Conservation (phyloP, 2,113 vertebrate species). For the Megaceryle torquata region DNA sequence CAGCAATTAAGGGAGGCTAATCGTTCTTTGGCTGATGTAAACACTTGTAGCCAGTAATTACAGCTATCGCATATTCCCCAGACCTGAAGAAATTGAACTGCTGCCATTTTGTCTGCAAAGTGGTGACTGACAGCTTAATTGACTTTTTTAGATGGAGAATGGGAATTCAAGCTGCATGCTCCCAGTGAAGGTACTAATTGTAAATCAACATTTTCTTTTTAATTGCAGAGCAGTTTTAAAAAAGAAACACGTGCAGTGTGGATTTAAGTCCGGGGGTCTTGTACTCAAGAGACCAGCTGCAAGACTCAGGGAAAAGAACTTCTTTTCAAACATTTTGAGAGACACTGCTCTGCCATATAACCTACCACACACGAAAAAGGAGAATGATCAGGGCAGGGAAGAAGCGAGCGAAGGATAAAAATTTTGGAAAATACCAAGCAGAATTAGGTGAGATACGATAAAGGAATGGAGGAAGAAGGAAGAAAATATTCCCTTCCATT, state of each 20-base stretch:
- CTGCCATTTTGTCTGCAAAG: conserved; percentile 64
- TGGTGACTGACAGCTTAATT: conserved; percentile 59
- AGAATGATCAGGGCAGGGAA: neutral
- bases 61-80: conserved; percentile 45
- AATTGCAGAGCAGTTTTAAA: neutral
- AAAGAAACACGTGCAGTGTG: neutral
- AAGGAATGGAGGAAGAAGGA: neutral
- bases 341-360: neutral
- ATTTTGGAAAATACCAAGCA: neutral
- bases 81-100: conserved; percentile 56
- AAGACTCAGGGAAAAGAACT: neutral
- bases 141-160: conserved; percentile 48
- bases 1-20: conserved; percentile 61
- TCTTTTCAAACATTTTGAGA: neutral
- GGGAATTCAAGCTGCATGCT: conserved; percentile 37
- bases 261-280: neutral
- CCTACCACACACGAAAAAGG: neutral
- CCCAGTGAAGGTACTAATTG: conserved; percentile 40
- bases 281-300: neutral
- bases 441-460: neutral
- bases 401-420: neutral
- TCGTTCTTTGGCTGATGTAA: conserved; percentile 48
- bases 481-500: neutral
- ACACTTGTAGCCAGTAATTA: conserved; percentile 63
- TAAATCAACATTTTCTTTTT: conserved; percentile 37